Conservation (phyloP, 2,113 vertebrate genomes). For the Clarias macrocephalus region DNA sequence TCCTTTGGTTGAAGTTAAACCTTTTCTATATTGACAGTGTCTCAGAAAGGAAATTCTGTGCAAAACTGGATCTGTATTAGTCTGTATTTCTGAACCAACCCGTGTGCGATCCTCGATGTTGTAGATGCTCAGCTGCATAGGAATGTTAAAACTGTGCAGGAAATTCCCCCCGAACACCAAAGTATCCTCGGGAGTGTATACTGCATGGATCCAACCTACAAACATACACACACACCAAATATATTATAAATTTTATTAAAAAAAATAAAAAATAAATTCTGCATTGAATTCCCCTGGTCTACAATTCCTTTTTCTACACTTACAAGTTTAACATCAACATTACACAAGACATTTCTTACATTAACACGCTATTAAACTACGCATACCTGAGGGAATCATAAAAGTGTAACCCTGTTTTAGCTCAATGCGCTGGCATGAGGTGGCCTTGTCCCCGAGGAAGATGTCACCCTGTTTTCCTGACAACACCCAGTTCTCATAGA, state of each 20-base stretch:
- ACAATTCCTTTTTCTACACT: not conserved
- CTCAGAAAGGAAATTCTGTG: not conserved
- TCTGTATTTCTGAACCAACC: slow-evolving; percentile 69
- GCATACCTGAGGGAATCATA: slow-evolving; percentile 93
- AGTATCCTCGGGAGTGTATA: slow-evolving; percentile 95
- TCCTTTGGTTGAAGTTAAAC: not conserved
- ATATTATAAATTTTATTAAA: not conserved
- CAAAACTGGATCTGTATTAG: not conserved
- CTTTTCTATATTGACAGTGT: not conserved
- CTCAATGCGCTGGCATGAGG: slow-evolving; percentile 91
- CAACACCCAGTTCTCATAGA: slow-evolving; percentile 98
- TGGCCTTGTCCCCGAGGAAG: slow-evolving; percentile 93
- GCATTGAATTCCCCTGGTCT: not conserved
- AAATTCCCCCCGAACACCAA: slow-evolving; percentile 97
- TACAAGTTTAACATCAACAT: not conserved
- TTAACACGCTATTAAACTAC: not conserved
- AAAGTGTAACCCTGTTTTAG: slow-evolving; percentile 97
- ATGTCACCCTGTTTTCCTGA: slow-evolving; percentile 98
- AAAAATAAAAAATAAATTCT: not conserved
- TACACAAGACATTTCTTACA: not conserved
- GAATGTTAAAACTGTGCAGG: slow-evolving; percentile 98
- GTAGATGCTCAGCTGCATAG: slow-evolving; percentile 97
- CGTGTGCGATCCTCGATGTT: slow-evolving; percentile 95
- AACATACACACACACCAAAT: not conserved
- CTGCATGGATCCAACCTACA: slow-evolving; percentile 97